Evolutionary conservation across 2,888 invertebrate species (phyloP).

Genomic region (Cryptus viduatorius): DNA sequence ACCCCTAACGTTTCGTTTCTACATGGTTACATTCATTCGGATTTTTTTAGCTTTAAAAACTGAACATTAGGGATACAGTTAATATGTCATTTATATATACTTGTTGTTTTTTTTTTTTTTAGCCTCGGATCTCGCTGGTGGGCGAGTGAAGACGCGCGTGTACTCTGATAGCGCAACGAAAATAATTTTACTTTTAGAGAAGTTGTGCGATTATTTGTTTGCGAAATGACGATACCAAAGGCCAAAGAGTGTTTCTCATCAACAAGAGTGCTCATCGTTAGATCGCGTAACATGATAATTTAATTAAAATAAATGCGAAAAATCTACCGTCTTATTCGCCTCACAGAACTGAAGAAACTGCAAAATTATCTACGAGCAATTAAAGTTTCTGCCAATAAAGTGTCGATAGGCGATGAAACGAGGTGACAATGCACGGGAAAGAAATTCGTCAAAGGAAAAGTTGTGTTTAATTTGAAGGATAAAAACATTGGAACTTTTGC

Average conservation of each 20-base stretch:
- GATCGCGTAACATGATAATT: not conserved
- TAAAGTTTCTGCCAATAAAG: no score
- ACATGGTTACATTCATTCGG: conserved; percentile 24
- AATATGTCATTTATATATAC: conserved; percentile 73
- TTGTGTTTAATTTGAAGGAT: no score
- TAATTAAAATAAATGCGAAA: not conserved
- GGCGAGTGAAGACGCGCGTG: conserved; percentile 22
- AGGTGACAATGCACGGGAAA: no score
- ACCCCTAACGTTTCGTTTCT: conserved; percentile 37
- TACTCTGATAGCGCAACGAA: conserved; percentile 15
- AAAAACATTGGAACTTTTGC: no score
- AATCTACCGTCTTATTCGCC: no score
- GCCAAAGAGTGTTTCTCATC: not conserved
- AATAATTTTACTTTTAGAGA: not conserved
- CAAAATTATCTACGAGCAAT: no score
- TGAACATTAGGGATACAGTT: conserved; percentile 52
- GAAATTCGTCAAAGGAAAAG: no score
- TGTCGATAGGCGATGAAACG: no score
- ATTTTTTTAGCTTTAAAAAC: conserved; percentile 53
- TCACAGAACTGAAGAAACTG: no score
- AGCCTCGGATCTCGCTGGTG: conserved; percentile 78
- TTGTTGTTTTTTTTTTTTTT: conserved; percentile 55
- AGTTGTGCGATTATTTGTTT: not conserved
- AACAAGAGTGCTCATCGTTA: no score
- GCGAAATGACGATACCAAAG: not conserved